Conservation (phyloP, 2,888 invertebrate species). For the Crepidodera aurea region DNA sequence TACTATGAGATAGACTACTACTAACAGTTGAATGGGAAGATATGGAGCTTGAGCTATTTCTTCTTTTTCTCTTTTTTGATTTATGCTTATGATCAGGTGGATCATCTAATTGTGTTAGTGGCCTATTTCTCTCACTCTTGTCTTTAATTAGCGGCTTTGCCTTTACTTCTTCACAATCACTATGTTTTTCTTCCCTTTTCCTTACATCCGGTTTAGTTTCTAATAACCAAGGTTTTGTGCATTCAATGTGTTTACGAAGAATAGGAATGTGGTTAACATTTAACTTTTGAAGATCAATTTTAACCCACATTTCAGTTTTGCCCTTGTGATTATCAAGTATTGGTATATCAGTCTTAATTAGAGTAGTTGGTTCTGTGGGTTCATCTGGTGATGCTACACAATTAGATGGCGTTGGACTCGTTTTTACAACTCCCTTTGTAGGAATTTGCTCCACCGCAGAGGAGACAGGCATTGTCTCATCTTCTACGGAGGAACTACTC, state of each 20-base stretch:
- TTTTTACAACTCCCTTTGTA: constrained; percentile 44
- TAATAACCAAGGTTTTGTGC: constrained; percentile 39
- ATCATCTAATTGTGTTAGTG: constrained; percentile 36
- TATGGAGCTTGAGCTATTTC: constrained; percentile 58
- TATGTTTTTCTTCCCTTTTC: constrained; percentile 28
- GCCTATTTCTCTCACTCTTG: constrained; percentile 39
- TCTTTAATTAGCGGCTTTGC: constrained; percentile 36
- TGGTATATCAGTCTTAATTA: constrained; percentile 60
- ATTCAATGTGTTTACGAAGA: constrained; percentile 44
- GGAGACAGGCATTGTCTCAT: constrained; percentile 54
- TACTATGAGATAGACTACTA: constrained; percentile 52
- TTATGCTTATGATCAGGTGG: constrained; percentile 41
- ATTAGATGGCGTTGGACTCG: constrained; percentile 25
- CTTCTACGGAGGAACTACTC: constrained; percentile 59
- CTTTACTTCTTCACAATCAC: constrained; percentile 22
- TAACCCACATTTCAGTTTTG: constrained; percentile 41
- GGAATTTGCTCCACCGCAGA: constrained; percentile 53
- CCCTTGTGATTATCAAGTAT: constrained; percentile 34
- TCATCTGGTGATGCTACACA: constrained; percentile 34
- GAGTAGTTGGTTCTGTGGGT: constrained; percentile 43
- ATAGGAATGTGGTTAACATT: constrained; percentile 56
- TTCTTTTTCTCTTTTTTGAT: constrained; percentile 59
- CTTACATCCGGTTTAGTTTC: constrained; percentile 39
- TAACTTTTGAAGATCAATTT: constrained; percentile 57
- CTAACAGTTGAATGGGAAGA: constrained; percentile 60